Base-by-base conservation (phyloP, 2,113 vertebrate species). In the Gavia stellata region DNA sequence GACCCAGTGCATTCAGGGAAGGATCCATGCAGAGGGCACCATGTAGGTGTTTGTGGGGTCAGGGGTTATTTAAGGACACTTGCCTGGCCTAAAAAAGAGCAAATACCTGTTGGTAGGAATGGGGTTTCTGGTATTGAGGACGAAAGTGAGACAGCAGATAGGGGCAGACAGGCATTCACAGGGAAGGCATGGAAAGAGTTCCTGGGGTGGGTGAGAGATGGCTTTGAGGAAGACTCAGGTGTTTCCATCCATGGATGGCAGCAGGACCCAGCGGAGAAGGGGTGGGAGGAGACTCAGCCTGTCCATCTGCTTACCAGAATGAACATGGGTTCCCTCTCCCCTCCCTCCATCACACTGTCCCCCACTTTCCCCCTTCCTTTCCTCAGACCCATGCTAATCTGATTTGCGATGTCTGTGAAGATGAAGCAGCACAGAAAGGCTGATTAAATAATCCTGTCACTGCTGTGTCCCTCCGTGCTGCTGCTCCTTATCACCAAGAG, bases 371-470 rank as follows among this genome's bases (percentile, higher is more conserved):
- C 67, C 68, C 71, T 38, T 88, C 58, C 93, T 29, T 59, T 36
- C 45, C 90, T 93, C 78, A 88, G 72, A 85, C 75, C 74, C 93
- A 21, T 38, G 77, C 74, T 98, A 96, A 98, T 97, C 94, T 95
- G 87, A 98, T 98, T 92, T 97, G 96, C 55, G 72, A 95, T 93
- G 95, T 93, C 95, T 96, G 91, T 92, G 94, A 96, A 97, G 90
- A 97, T 92, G 94, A 97, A 97, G 93, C 92, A 90, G 97, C 92
- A 97, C 63, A 94, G 84, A 97, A 96, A 97, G 66, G 89, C 93
- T 94, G 28, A 97, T 97, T 96, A 98, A 97, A 98, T 97, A 96
- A 98, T 96, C 86, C 94, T 97, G 96, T 97, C 97, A 97, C 45
- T 80, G 87, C 91, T 53, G 58, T 67, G 82, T 82, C 94, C 71